Base-by-base conservation (phyloP, 2,888 invertebrate genomes). In the Trichopoda pennipes region DNA sequence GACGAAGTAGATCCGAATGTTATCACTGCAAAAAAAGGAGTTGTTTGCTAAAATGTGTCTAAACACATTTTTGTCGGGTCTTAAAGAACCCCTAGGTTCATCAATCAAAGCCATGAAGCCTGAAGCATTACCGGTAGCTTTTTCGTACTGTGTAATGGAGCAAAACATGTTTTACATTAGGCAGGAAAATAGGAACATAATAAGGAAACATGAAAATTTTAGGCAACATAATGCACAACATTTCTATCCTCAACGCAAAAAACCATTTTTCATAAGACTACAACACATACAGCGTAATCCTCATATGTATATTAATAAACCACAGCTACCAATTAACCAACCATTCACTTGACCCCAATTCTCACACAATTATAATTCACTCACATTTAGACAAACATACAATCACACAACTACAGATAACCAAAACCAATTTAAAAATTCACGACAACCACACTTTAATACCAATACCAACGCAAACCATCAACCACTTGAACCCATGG, bases 1-100 rank as follows among this genome's bases (percentile, higher is more conserved):
- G 23, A 53, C 14, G 23, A 53, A 23, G 23, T 49, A 19, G 49
- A 17, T 17, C 17, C 49, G 17, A 49, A 49, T 19, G 17, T 49
- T n/a, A 49, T 49, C 23, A 38, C 17, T 14, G 60, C 60, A 42
- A 60, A 60, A 60, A 14, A 42, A 60, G 60, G n/a, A 60, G 3
- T 60, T 60, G 38, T 60, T 60, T 60, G 60, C 17, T 42, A 60
- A 60, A 60, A 60, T 60, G 60, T 60, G 60, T 21, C 42, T 60
- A 21, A 60, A 60, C 60, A 60, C 19, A 38, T 42, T 60, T 19
- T 60, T 21, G 19, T 60, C 60, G 2, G 42, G 60, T n/a, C n/a
- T n/a, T n/a, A n/a, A n/a, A n/a, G n/a, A n/a, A n/a, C n/a, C n/a
- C n/a, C n/a, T n/a, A n/a, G n/a, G n/a, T n/a, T n/a, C n/a, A n/a